Evolutionary conservation across 2,888 invertebrate genomes (phyloP).

Genomic region (Candidula unifasciata): DNA sequence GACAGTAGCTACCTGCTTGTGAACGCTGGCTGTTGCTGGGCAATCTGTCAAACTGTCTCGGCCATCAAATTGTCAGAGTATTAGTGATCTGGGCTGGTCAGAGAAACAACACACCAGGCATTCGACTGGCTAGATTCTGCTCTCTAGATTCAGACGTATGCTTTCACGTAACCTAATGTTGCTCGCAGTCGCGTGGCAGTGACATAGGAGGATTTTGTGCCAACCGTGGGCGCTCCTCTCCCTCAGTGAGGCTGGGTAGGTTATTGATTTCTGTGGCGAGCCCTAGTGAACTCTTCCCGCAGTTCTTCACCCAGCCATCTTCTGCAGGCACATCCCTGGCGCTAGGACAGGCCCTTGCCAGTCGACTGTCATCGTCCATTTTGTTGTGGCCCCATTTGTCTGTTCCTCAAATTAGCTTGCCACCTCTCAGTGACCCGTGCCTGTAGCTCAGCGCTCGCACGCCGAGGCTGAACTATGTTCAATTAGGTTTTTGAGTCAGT

Average conservation of each 20-base stretch:
- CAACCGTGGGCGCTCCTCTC: background rate
- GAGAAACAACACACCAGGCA: too few species aligned
- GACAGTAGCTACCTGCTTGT: too few species aligned
- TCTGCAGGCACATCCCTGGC: background rate
- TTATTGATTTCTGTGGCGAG: conserved; percentile 2
- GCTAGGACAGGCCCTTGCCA: background rate
- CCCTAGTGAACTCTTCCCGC: background rate
- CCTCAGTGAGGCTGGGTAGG: background rate
- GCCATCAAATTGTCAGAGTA: too few species aligned
- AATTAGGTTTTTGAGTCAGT: too few species aligned
- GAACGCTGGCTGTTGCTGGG: too few species aligned
- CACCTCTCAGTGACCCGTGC: background rate
- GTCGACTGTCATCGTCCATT: background rate
- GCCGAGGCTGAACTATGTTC: background rate
- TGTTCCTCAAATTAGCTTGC: background rate
- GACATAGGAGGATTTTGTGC: background rate
- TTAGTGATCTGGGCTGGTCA: too few species aligned
- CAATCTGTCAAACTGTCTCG: too few species aligned
- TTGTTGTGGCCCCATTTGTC: background rate
- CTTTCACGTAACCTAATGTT: too few species aligned
- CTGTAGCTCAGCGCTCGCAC: background rate
- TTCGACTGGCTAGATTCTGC: too few species aligned
- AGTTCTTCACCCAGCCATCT: background rate
- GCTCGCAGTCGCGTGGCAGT: too few species aligned
- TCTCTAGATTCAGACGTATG: too few species aligned